Conservation (phyloP, 2,888 invertebrate genomes). For the Latheticus oryzae region DNA sequence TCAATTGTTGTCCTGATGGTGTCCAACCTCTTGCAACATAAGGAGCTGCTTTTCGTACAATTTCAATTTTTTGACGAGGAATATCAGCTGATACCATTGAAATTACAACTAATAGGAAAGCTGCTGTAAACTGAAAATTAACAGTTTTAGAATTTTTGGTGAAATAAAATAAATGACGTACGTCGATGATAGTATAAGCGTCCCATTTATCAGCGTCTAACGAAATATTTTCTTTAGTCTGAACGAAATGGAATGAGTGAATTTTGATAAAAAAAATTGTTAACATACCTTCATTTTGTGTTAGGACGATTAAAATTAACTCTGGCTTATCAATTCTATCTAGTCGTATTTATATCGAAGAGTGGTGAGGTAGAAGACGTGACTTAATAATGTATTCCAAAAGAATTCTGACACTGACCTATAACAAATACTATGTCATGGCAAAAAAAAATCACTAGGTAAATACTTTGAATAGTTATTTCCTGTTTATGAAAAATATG, state of each 20-base stretch:
- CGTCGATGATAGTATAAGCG: slow-evolving; percentile 55
- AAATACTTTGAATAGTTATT: slow-evolving; percentile 3
- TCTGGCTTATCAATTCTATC: slow-evolving; percentile 21
- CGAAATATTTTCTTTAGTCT: slow-evolving; percentile 43
- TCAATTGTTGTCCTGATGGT: slow-evolving; percentile 65
- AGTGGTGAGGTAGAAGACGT: slow-evolving; percentile 21
- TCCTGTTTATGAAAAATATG: slow-evolving; percentile 24
- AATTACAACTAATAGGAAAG: slow-evolving; percentile 61
- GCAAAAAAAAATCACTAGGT: not conserved
- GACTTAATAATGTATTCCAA: slow-evolving; percentile 34
- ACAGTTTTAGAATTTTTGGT: slow-evolving; percentile 2
- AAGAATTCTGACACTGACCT: slow-evolving; percentile 27
- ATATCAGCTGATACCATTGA: slow-evolving; percentile 66
- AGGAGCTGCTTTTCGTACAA: slow-evolving; percentile 53
- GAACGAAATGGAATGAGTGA: too few relatives aligned
- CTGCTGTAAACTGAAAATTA: slow-evolving; percentile 60
- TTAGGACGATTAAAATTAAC: slow-evolving; percentile 9
- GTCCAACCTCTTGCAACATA: slow-evolving; percentile 66
- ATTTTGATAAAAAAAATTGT: slow-evolving; percentile 2
- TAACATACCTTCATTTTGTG: slow-evolving; percentile 38
- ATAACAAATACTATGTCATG: slow-evolving; percentile 30
- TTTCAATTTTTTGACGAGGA: slow-evolving; percentile 51
- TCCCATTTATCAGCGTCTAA: slow-evolving; percentile 52
- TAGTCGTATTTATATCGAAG: slow-evolving; percentile 37
- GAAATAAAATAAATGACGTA: slow-evolving; percentile 46